phyloP scores from a whole-genome alignment of 1,140 invertebrate genomes.

The Ostrea denselamellosa region DNA sequence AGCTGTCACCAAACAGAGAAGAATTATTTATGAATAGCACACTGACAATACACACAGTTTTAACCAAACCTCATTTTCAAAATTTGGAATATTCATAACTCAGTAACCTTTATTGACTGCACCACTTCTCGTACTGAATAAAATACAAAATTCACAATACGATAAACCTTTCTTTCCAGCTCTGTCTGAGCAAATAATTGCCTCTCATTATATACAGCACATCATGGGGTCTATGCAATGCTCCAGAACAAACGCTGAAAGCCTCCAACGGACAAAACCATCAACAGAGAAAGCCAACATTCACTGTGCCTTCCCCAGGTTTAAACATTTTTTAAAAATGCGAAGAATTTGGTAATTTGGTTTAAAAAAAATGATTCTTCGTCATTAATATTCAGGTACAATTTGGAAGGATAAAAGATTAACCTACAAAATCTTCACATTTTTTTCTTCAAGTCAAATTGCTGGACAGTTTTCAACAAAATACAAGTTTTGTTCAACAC shows the following conservation, averaged over 20 bases:
- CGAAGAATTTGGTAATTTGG: slow-evolving; percentile 1
- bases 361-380: neutral
- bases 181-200: slow-evolving; percentile 5
- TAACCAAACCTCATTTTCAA: neutral
- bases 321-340: neutral
- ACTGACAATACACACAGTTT: neutral
- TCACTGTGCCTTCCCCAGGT: neutral
- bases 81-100: neutral
- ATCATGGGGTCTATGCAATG: neutral
- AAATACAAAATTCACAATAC: slow-evolving; percentile 5
- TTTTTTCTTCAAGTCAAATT: no score
- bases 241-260: slow-evolving; percentile 1
- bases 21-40: neutral
- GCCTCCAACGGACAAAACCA: neutral
- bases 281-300: neutral
- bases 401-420: no score
- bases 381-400: neutral
- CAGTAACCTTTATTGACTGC: neutral
- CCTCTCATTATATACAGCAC: slow-evolving; percentile 24
- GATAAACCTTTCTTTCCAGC: slow-evolving; percentile 16
- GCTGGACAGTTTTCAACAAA: no score
- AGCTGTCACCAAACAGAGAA: neutral
- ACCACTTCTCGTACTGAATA: neutral
- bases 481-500: no score
- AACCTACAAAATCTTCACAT: no score